Percentiles rank a stretch among this genome's conserved stretches.
These are phyloP conservation scores for Gnathonemus echidnorhynchus DNA, from an alignment of 2,113 vertebrate genomes.

Conservation along the genomic window DNA sequence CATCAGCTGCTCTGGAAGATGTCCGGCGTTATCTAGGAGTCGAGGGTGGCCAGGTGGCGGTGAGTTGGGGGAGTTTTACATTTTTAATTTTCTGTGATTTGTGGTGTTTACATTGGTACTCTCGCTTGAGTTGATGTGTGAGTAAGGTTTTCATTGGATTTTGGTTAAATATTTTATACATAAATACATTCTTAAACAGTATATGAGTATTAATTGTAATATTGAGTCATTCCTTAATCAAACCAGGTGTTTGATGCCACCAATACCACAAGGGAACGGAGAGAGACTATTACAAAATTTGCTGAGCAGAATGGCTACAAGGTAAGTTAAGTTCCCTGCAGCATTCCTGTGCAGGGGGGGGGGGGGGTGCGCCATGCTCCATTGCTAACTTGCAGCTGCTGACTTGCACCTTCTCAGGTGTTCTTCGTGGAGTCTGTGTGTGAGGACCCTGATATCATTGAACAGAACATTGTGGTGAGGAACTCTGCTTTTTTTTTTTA, in stretches of 20 bases:
- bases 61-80: slow-evolving; percentile 47
- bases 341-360: not conserved
- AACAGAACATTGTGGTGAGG: slow-evolving; percentile 94
- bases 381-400: not conserved
- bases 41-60: slow-evolving; percentile 76
- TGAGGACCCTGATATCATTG: slow-evolving; percentile 91
- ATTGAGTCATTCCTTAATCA: not conserved
- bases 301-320: slow-evolving; percentile 93
- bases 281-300: slow-evolving; percentile 86
- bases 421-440: slow-evolving; percentile 98
- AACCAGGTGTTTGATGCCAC: slow-evolving; percentile 94
- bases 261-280: slow-evolving; percentile 90
- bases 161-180: not conserved
- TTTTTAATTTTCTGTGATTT: too few species aligned
- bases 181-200: not conserved
- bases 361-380: not conserved
- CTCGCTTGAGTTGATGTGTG: not conserved
- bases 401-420: slow-evolving; percentile 56
- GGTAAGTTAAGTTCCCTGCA: slow-evolving; percentile 51
- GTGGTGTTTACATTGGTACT: not conserved
- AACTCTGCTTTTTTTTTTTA: not conserved
- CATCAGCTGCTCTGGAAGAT: slow-evolving; percentile 68
- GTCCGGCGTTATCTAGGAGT: slow-evolving; percentile 72
- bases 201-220: not conserved
- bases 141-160: not conserved